phyloP scores from a whole-genome alignment of 1,140 invertebrate genomes.

The Tetragonula clypearis region DNA sequence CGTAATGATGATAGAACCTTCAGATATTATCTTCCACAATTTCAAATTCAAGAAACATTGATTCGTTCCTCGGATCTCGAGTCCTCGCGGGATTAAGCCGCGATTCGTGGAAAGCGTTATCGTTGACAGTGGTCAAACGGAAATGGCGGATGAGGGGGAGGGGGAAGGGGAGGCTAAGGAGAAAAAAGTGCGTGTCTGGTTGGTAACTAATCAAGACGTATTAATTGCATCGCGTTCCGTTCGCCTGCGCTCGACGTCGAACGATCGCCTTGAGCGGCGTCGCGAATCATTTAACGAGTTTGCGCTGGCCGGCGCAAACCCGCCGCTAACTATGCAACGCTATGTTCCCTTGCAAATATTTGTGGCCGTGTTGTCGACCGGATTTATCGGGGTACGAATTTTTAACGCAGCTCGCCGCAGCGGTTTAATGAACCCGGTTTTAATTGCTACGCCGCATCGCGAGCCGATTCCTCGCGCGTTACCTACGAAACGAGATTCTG shows the following conservation, averaged over 20 bases:
- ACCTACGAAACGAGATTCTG: neutral
- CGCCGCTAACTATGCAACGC: slow-evolving; percentile 35
- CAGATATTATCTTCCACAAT: neutral
- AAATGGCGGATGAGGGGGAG: neutral
- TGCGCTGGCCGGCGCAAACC: neutral
- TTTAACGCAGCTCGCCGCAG: slow-evolving; percentile 25
- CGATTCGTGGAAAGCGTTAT: neutral
- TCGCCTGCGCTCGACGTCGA: neutral
- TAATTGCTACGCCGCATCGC: slow-evolving; percentile 18
- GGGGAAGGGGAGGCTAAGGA: no score
- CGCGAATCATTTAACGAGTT: slow-evolving; percentile 54
- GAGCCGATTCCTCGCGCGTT: slow-evolving; percentile 1
- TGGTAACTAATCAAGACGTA: slow-evolving; percentile 45
- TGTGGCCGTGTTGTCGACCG: slow-evolving; percentile 12
- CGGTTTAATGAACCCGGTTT: slow-evolving; percentile 44
- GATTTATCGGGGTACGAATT: slow-evolving; percentile 36
- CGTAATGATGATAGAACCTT: neutral
- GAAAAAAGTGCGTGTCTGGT: neutral
- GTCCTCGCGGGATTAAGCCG: neutral
- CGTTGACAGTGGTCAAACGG: neutral
- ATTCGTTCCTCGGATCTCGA: neutral
- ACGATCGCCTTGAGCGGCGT: slow-evolving; percentile 37
- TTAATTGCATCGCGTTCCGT: slow-evolving; percentile 38
- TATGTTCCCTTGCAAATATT: slow-evolving; percentile 48
- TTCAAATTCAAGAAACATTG: neutral